Conservation (phyloP, 2,888 invertebrate species). For the Drosophila greeni region DNA sequence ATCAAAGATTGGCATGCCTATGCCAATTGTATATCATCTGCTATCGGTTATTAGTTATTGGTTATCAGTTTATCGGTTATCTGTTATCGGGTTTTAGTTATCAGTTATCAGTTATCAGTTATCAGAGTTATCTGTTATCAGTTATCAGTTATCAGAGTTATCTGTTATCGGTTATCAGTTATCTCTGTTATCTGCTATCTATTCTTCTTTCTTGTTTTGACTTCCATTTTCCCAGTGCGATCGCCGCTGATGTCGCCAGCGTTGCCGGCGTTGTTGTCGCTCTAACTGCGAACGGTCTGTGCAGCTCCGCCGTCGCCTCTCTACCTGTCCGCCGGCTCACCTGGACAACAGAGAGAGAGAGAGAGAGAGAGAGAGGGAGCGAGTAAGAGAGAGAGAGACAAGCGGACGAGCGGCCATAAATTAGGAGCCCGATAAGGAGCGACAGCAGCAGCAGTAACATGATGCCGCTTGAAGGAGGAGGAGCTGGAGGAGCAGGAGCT, state of each 20-base stretch:
- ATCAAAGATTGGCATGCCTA: conserved; percentile 1
- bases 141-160: neutral
- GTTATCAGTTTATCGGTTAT: neutral
- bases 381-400: neutral
- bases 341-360: neutral
- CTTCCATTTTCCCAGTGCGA: conserved; percentile 11
- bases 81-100: neutral
- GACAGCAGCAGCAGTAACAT: conserved; percentile 12
- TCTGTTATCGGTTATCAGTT: neutral
- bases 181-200: neutral
- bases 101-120: neutral
- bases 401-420: conserved; percentile 30
- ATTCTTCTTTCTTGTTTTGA: neutral
- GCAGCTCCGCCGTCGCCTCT: conserved; percentile 14
- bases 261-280: conserved; percentile 32
- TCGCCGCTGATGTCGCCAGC: conserved; percentile 40
- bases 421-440: conserved; percentile 21
- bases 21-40: conserved; percentile 10
- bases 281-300: conserved; percentile 33
- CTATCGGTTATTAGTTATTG: neutral
- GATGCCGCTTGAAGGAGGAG: conserved; percentile 14
- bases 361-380: neutral
- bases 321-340: conserved; percentile 12
- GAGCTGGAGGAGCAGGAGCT: no score
- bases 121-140: neutral